Conservation (phyloP, 2,797 vertebrate genomes). For the Dicrostonyx torquatus region DNA sequence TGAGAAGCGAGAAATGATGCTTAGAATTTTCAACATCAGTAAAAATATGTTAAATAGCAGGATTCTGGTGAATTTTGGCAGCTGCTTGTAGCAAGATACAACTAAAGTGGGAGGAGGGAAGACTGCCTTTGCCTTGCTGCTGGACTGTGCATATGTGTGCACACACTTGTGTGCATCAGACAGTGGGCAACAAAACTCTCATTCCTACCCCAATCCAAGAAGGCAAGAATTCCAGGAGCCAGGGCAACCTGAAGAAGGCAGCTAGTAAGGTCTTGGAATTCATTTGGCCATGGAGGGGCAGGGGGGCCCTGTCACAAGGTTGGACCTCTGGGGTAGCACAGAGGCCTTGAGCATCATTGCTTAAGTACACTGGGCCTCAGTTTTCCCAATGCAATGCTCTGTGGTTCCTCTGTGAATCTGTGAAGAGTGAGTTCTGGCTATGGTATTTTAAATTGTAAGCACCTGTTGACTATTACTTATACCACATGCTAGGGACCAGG, state of each 20-base stretch:
- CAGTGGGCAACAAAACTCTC: neutral
- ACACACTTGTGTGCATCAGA: neutral
- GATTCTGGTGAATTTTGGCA: neutral
- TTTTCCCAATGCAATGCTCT: neutral
- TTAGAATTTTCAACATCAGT: neutral
- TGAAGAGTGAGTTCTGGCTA: neutral
- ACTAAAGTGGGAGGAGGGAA: neutral
- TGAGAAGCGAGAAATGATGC: constrained; percentile 2
- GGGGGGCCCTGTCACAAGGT: neutral
- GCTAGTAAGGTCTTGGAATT: neutral
- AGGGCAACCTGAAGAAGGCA: neutral
- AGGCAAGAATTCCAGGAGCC: neutral
- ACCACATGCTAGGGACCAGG: neutral
- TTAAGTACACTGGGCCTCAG: neutral
- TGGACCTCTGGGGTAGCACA: neutral
- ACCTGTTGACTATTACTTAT: neutral
- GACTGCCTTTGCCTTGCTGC: neutral
- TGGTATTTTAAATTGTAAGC: neutral
- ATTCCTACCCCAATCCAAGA: neutral
- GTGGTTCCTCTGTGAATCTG: neutral
- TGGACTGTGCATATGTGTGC: neutral
- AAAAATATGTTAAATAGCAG: neutral
- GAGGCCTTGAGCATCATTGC: neutral
- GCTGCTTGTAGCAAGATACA: neutral
- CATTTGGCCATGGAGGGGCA: neutral